Conservation (phyloP, 2,113 vertebrate genomes). For the Hystrix brachyura region DNA sequence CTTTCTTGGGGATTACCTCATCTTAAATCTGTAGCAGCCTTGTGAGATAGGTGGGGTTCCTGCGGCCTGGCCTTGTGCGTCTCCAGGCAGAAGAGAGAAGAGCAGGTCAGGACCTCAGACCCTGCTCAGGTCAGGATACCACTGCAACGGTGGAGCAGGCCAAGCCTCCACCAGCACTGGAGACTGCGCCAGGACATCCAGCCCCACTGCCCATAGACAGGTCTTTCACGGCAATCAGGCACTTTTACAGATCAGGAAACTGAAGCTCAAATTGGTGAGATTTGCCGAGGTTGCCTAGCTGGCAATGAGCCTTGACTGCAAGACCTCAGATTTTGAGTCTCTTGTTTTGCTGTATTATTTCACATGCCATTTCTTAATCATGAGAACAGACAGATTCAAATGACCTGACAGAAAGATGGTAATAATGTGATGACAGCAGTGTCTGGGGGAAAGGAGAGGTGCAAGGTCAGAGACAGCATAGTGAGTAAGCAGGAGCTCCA, state of each 20-base stretch:
- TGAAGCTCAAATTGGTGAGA: neutral
- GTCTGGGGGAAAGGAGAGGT: neutral
- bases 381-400: neutral
- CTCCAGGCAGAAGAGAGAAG: neutral
- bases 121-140: neutral
- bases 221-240: neutral
- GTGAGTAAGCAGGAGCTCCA: neutral
- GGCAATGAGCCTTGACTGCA: neutral
- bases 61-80: neutral
- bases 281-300: neutral
- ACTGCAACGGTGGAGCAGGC: neutral
- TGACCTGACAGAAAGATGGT: conserved; percentile 17
- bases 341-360: conserved; percentile 42
- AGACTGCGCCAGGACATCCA: neutral
- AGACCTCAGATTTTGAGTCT: neutral
- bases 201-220: neutral
- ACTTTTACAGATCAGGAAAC: conserved; percentile 14
- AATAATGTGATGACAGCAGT: neutral
- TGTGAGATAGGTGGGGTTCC: neutral
- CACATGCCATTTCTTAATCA: conserved; percentile 9
- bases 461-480: neutral
- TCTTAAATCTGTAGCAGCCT: conserved; percentile 35
- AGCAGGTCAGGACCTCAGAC: neutral
- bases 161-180: neutral
- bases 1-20: neutral